Conservation (phyloP, 2,888 invertebrate genomes). For the Tenthredo livida region DNA sequence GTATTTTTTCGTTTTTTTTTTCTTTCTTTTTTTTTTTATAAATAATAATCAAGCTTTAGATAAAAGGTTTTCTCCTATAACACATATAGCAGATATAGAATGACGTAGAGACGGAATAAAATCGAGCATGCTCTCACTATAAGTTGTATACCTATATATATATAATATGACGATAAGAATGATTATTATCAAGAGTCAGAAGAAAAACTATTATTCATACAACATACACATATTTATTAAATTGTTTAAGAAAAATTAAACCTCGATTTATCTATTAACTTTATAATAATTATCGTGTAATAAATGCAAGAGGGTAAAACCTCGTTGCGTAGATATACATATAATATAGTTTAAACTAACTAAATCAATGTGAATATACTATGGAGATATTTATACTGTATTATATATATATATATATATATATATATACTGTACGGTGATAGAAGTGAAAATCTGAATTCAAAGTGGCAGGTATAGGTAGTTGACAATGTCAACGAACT, state of each 20-base stretch:
- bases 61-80: constrained; percentile 21
- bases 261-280: constrained; percentile 4
- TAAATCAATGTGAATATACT: background rate
- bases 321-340: background rate
- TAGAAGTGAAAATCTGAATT: background rate
- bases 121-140: constrained; percentile 35
- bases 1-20: background rate
- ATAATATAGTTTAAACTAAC: background rate
- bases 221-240: constrained; percentile 8
- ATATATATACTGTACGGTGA: background rate
- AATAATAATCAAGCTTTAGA: constrained; percentile 23
- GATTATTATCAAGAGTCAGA: constrained; percentile 31
- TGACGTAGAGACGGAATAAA: constrained; percentile 26
- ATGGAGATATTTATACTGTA: background rate
- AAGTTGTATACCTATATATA: background rate
- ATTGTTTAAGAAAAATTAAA: background rate
- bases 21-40: background rate
- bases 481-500: background rate
- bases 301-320: background rate
- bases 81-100: constrained; percentile 27
- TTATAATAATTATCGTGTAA: background rate
- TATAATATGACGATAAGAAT: background rate
- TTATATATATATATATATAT: background rate
- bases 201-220: constrained; percentile 28
- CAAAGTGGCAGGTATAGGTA: background rate